phyloP scores from a whole-genome alignment of 1,140 invertebrate genomes.

The Drosophila baimaii region DNA sequence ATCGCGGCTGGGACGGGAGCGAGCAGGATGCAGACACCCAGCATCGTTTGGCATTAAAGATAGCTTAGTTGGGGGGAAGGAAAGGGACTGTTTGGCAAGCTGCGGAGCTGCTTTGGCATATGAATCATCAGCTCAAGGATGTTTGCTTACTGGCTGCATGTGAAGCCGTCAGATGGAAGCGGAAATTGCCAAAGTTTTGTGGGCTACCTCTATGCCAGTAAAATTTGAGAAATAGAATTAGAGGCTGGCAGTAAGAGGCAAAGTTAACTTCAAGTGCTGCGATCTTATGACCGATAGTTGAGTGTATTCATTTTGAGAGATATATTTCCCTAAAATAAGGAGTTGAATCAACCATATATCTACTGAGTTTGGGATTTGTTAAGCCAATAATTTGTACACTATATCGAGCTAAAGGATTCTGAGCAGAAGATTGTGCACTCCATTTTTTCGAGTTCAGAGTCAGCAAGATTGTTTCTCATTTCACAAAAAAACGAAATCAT shows the following conservation, averaged over 20 bases:
- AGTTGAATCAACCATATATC: no score
- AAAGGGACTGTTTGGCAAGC: constrained; percentile 17
- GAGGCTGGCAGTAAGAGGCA: not conserved
- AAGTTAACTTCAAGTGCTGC: no score
- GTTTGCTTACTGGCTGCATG: constrained; percentile 15
- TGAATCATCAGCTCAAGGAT: constrained; percentile 75
- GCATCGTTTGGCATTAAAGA: constrained; percentile 42
- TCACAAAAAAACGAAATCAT: no score
- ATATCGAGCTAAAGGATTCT: not conserved
- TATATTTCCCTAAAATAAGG: not conserved
- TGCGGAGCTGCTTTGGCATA: constrained; percentile 43
- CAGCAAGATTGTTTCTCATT: no score
- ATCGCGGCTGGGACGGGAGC: constrained; percentile 3
- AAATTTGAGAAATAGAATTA: not conserved
- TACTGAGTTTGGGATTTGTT: not conserved
- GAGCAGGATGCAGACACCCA: constrained; percentile 20
- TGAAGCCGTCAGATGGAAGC: constrained; percentile 31
- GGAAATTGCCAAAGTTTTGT: constrained; percentile 52
- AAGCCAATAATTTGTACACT: not conserved
- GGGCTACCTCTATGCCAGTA: constrained; percentile 4
- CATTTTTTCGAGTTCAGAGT: no score
- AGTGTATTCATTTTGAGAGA: not conserved
- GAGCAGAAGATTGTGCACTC: not conserved
- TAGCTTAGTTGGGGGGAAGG: constrained; percentile 40
- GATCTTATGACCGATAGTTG: not conserved